Evolutionary conservation across 2,113 vertebrate species (phyloP).

Genomic region (Clarias batrachus): DNA sequence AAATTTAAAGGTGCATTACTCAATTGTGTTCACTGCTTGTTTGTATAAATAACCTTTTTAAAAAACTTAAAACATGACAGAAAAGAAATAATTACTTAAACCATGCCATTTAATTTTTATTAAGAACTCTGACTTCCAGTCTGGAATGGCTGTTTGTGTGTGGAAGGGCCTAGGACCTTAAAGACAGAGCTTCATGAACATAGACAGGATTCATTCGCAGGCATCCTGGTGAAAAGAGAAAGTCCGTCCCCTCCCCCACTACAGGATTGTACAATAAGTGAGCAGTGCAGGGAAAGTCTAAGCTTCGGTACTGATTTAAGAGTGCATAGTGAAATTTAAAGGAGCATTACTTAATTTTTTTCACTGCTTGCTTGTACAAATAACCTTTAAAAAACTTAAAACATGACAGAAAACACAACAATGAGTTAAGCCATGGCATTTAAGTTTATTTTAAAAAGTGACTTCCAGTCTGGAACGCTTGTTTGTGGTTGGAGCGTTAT

Average conservation of each 20-base stretch:
- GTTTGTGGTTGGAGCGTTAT: background rate
- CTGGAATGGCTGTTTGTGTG: background rate
- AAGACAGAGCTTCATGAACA: background rate
- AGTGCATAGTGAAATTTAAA: background rate
- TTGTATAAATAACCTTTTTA: background rate
- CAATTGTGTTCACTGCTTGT: background rate
- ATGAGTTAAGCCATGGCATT: background rate
- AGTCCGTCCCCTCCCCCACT: no score
- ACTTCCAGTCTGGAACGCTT: background rate
- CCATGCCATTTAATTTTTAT: background rate
- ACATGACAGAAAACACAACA: background rate
- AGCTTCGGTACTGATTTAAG: background rate
- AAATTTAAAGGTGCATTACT: background rate
- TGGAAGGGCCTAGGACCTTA: background rate
- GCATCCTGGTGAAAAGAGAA: no score
- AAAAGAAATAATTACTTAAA: background rate
- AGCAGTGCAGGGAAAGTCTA: slow-evolving; percentile 15
- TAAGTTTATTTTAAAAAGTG: background rate
- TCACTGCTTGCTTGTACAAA: background rate
- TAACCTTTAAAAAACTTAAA: background rate
- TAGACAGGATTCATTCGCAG: background rate
- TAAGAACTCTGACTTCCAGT: background rate
- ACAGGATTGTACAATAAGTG: no score
- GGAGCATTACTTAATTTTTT: background rate
- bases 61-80: background rate